Base-by-base conservation (phyloP, 2,888 invertebrate genomes). In the Spisula solida region DNA sequence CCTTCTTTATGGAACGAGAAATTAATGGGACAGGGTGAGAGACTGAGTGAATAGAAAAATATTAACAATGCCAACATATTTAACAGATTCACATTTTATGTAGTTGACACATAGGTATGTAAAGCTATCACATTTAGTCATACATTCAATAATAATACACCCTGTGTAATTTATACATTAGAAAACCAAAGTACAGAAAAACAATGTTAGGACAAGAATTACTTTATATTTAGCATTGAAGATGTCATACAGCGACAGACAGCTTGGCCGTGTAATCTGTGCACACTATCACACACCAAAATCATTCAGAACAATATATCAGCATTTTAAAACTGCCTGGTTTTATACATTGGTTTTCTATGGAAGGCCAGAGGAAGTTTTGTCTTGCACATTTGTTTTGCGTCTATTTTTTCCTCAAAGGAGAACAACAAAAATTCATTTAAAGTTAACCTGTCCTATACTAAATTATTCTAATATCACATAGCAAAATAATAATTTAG, bases 401-500 rank as follows among this genome's bases (percentile, higher is more conserved):
- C 18, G 31, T 34, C 75, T 31, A 31, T 25, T 16, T 75, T 16
- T 75, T 31, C 60, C n/a, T 18, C n/a, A 25, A n/a, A 4, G 5
- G 75, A 18, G 75, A 31, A 75, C 31, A 31, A 75, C 29, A 75
- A 75, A 75, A 75, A 31, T 18, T 25, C 16, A 34, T 12, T 75
- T 31, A 75, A 34, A 34, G 18, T 34, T 18, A 18, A 18, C 12
- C 18, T 34, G 75, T 18, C 34, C 29, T 75, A 31, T 18, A 31
- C 75, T 75, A 75, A 70, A 75, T 75, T 75, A 18, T 14, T 34
- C 25, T 31, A 85, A 79, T 85, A 85, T 85, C 85, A 85, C 85
- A 85, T 78, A 79, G 51, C 31, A 25, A 51, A 75, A 80, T 56
- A 66, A 31, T 55, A 41, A 82, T 56, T 87, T 80, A 80, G 60